Percentiles rank a stretch among this genome's conserved stretches.
These are phyloP conservation scores for Pogonophryne albipinna DNA, from an alignment of 2,797 vertebrate genomes.

Conservation along the genomic window DNA sequence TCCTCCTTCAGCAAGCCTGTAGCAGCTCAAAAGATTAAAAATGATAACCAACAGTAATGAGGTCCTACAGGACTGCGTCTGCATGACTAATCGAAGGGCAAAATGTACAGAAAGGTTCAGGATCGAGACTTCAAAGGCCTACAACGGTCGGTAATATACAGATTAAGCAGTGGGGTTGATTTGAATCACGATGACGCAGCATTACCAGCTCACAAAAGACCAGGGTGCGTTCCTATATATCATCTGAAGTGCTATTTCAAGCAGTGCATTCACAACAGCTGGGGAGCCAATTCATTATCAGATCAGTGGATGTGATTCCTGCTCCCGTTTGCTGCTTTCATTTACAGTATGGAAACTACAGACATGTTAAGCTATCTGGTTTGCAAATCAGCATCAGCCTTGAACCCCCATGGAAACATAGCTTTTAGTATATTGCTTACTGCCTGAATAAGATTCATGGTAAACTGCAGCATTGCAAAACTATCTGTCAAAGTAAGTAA, in stretches of 20 bases:
- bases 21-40: slow-evolving; percentile 74
- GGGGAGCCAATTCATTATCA: slow-evolving; percentile 41
- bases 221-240: slow-evolving; percentile 17
- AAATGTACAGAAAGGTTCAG: slow-evolving; percentile 58
- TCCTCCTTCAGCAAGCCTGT: slow-evolving; percentile 41
- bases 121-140: slow-evolving; percentile 43
- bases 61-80: slow-evolving; percentile 76
- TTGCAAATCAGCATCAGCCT: slow-evolving; percentile 38
- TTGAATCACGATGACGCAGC: slow-evolving; percentile 40
- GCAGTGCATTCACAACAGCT: slow-evolving; percentile 30
- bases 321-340: slow-evolving; percentile 35
- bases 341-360: slow-evolving; percentile 24
- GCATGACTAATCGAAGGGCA: slow-evolving; percentile 76
- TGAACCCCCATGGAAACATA: not conserved
- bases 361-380: slow-evolving; percentile 18
- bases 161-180: slow-evolving; percentile 40
- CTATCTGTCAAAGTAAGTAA: not conserved
- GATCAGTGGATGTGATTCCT: slow-evolving; percentile 28
- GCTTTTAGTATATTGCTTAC: slow-evolving; percentile 25
- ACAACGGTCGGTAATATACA: slow-evolving; percentile 37
- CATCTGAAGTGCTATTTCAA: slow-evolving; percentile 43
- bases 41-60: slow-evolving; percentile 81
- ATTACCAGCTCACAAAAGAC: slow-evolving; percentile 19
- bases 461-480: not conserved
- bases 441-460: not conserved